phyloP scores from a whole-genome alignment of 2,797 vertebrate genomes.

The Alcedo atthis region DNA sequence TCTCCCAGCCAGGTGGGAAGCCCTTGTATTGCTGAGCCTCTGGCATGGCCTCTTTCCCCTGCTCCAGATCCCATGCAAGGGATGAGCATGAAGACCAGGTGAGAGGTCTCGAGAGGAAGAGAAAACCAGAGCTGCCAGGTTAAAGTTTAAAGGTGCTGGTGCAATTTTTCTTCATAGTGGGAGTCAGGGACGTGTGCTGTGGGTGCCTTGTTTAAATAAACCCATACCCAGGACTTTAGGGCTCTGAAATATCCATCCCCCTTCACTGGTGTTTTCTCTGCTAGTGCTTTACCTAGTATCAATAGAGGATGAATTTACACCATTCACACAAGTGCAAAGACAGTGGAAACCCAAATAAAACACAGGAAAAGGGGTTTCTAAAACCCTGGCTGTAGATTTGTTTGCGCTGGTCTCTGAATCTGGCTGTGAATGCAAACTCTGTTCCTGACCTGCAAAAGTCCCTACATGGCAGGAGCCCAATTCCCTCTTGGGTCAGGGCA shows the following conservation, averaged over 20 bases:
- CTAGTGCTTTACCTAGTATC: background rate
- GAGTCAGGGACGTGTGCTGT: background rate
- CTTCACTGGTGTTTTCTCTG: background rate
- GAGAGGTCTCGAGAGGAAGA: background rate
- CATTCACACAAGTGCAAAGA: conserved; percentile 55
- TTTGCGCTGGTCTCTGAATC: conserved; percentile 28
- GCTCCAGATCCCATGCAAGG: fast-evolving
- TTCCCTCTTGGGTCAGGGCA: background rate
- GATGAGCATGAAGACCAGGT: background rate
- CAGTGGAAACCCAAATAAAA: conserved; percentile 72
- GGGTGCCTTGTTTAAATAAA: conserved; percentile 22
- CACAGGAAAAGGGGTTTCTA: conserved; percentile 66
- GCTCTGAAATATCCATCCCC: background rate
- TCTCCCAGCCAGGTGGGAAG: background rate
- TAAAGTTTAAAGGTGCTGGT: background rate
- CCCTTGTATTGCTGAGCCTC: background rate
- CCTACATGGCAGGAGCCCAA: background rate
- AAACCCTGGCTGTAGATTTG: conserved; percentile 48
- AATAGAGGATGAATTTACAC: conserved; percentile 51
- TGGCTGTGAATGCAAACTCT: conserved; percentile 63
- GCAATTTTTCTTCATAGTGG: background rate
- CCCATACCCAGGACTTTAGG: background rate
- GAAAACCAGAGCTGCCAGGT: background rate
- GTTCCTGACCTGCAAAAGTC: conserved; percentile 13
- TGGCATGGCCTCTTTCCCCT: background rate